These are phyloP conservation scores for Coleophora flavipennella DNA, from an alignment of 2,888 invertebrate genomes.

Conservation along the genomic window DNA sequence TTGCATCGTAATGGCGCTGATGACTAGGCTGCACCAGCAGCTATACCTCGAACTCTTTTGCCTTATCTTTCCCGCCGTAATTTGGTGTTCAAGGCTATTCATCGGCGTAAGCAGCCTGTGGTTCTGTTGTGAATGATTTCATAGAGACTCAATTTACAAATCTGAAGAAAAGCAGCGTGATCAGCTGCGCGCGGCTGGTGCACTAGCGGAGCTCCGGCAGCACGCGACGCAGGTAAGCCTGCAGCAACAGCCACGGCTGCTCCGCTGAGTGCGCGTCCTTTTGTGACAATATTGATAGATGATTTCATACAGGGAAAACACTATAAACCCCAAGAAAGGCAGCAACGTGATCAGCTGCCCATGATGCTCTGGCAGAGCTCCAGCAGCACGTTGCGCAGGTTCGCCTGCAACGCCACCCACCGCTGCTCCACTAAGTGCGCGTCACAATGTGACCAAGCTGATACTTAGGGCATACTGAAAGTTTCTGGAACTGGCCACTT, in stretches of 20 bases:
- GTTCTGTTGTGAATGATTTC: no score
- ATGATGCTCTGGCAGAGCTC: conserved; percentile 82
- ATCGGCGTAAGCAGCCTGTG: no score
- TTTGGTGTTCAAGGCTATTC: no score
- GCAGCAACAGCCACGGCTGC: conserved; percentile 85
- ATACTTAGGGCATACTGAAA: no score
- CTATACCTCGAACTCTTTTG: no score
- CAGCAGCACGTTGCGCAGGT: conserved; percentile 87
- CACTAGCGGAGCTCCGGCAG: conserved; percentile 84
- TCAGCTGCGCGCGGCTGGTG: conserved; percentile 83
- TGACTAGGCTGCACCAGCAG: no score
- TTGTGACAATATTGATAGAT: no score
- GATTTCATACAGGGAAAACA: no score
- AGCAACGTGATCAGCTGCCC: conserved; percentile 84
- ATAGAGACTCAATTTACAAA: conserved; percentile 46
- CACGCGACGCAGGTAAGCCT: conserved; percentile 89
- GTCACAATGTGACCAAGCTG: no score
- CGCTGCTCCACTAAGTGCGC: conserved; percentile 90
- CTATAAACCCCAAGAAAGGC: conserved; percentile 94
- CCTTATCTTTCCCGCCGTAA: no score
- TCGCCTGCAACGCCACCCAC: conserved; percentile 87
- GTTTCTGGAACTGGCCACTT: no score
- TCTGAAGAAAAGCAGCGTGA: conserved; percentile 89
- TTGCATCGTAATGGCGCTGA: no score
- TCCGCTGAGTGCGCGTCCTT: conserved; percentile 90